Percentiles rank a stretch among this genome's conserved stretches.
phyloP scores from a whole-genome alignment of 2,113 vertebrate species.

The Lophotis ruficrista region DNA sequence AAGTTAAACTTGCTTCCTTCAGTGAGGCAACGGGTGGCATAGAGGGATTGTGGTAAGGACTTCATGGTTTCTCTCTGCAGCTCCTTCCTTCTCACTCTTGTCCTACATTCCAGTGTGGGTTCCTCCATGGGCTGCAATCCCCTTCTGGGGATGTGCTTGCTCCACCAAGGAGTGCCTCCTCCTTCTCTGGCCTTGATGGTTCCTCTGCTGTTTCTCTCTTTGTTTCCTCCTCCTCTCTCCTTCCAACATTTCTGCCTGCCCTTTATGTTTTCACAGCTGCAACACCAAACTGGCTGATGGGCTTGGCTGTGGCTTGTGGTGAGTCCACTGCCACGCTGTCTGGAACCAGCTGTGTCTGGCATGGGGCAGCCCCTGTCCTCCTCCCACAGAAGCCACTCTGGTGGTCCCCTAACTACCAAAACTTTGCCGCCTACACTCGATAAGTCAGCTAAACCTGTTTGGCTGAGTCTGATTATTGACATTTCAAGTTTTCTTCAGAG shows the following conservation, averaged over 20 bases:
- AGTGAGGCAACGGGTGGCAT: neutral
- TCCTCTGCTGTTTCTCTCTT: neutral
- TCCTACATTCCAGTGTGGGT: accelerated
- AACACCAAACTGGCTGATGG: too few species aligned
- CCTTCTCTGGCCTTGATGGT: accelerated
- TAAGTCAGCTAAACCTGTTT: neutral
- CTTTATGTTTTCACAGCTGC: neutral
- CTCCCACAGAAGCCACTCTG: neutral
- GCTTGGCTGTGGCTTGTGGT: neutral
- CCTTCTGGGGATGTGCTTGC: neutral
- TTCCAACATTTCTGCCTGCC: neutral
- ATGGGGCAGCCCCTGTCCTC: neutral
- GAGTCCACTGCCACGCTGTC: neutral
- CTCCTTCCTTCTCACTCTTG: neutral
- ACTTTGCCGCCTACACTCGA: neutral
- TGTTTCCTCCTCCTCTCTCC: neutral
- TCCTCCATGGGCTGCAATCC: neutral
- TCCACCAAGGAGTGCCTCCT: accelerated
- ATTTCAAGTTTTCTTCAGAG: neutral
- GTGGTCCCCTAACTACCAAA: neutral
- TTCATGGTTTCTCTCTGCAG: neutral
- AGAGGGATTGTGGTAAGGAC: neutral
- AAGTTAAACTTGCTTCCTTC: neutral
- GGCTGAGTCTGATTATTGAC: neutral
- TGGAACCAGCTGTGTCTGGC: neutral